These are phyloP conservation scores for Bombus consobrinus DNA, from an alignment of 1,140 invertebrate species.

Conservation along the genomic window DNA sequence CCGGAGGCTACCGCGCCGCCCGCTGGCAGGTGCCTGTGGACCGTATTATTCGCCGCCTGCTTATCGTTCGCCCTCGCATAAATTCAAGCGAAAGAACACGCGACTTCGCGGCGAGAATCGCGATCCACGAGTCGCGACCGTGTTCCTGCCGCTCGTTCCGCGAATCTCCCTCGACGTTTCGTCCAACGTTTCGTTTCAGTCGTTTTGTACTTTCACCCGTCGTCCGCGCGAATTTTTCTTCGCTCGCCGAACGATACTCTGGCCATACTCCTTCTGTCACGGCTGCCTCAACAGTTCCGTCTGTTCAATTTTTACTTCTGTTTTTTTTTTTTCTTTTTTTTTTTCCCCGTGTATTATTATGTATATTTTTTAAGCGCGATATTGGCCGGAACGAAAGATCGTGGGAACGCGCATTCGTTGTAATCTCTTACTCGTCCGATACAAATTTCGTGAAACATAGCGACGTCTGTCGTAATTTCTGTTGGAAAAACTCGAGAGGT, in stretches of 20 bases:
- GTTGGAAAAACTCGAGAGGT: too few species aligned
- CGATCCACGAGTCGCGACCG: slow-evolving; percentile 36
- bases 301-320: too few species aligned
- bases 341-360: too few species aligned
- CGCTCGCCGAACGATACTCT: neutral
- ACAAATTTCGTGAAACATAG: too few species aligned
- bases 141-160: slow-evolving; percentile 22
- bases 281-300: too few species aligned
- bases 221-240: slow-evolving; percentile 27
- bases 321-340: neutral
- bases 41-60: slow-evolving; percentile 65
- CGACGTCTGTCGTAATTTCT: too few species aligned
- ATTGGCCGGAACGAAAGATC: too few species aligned
- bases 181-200: neutral
- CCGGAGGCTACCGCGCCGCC: slow-evolving; percentile 24
- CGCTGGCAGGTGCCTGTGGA: slow-evolving; percentile 65
- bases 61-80: slow-evolving; percentile 64
- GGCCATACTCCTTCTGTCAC: too few species aligned
- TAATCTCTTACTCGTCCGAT: too few species aligned
- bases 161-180: neutral
- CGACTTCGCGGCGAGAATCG: slow-evolving; percentile 31
- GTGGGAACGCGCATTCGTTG: too few species aligned
- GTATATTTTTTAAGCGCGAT: too few species aligned
- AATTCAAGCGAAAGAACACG: slow-evolving; percentile 56
- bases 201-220: slow-evolving; percentile 6